phyloP scores from a whole-genome alignment of 2,888 invertebrate species.

The Desoria tigrina region DNA sequence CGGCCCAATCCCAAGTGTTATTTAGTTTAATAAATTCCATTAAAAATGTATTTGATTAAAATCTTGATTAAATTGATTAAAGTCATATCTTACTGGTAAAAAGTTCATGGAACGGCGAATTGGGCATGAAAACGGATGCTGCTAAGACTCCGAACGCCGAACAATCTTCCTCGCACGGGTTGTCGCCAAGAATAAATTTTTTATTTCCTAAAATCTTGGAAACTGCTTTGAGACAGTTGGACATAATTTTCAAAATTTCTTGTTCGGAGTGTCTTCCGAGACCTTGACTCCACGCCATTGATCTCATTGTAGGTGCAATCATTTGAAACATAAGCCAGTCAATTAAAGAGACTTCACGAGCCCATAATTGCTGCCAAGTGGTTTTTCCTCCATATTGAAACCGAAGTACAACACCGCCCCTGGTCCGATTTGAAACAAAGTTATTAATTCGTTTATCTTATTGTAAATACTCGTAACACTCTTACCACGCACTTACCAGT shows the following conservation, averaged over 20 bases:
- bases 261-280: slow-evolving; percentile 43
- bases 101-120: too few species aligned
- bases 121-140: slow-evolving; percentile 3
- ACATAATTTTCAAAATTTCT: slow-evolving; percentile 42
- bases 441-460: background rate
- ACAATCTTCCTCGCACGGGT: slow-evolving; percentile 55
- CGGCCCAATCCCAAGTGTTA: too few species aligned
- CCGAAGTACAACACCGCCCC: slow-evolving; percentile 28
- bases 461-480: background rate
- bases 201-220: slow-evolving; percentile 44
- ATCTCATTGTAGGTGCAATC: slow-evolving; percentile 21
- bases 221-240: slow-evolving; percentile 35
- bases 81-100: too few species aligned
- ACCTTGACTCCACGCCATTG: slow-evolving; percentile 37
- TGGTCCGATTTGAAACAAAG: too few species aligned
- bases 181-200: slow-evolving; percentile 47
- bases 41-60: too few species aligned
- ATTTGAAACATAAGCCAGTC: slow-evolving; percentile 18
- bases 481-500: slow-evolving; percentile 37
- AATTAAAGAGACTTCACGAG: slow-evolving; percentile 4
- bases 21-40: too few species aligned
- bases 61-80: too few species aligned
- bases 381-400: slow-evolving; percentile 25
- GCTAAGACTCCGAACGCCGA: slow-evolving; percentile 55
- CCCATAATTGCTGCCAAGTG: slow-evolving; percentile 14